Conservation (phyloP, 2,888 invertebrate species). For the Argyresthia goedartella region DNA sequence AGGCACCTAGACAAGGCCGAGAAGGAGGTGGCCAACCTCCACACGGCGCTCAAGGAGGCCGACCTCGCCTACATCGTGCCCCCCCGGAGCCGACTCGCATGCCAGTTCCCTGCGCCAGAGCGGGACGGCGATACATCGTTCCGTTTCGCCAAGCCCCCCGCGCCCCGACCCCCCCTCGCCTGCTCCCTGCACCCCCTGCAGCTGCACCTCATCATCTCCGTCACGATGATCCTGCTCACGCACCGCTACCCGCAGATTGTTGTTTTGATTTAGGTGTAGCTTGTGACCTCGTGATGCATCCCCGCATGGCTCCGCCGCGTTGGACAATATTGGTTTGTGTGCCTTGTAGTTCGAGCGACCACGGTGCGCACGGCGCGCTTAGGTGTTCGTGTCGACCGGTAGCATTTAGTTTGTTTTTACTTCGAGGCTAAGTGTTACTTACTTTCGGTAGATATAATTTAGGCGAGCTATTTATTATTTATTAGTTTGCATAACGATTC, state of each 20-base stretch:
- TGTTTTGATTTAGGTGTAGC: constrained; percentile 70
- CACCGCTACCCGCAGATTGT: constrained; percentile 77
- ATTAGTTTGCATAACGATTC: too few species aligned
- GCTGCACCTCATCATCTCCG: constrained; percentile 75
- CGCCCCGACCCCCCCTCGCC: constrained; percentile 42
- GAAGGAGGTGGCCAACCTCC: constrained; percentile 54
- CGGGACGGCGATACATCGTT: too few species aligned
- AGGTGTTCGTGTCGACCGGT: too few species aligned
- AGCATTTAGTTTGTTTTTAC: neutral
- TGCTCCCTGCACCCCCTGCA: constrained; percentile 77
- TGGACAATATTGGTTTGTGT: constrained; percentile 46
- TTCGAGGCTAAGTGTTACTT: neutral
- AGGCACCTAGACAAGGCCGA: constrained; percentile 54
- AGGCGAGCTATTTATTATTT: too few species aligned
- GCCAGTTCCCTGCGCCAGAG: constrained; percentile 13
- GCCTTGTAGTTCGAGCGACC: constrained; percentile 36
- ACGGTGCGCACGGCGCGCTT: constrained; percentile 15
- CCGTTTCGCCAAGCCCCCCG: constrained; percentile 59
- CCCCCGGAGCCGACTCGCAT: constrained; percentile 43
- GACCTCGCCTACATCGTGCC: constrained; percentile 42
- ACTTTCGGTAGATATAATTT: too few species aligned
- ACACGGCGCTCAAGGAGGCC: constrained; percentile 40
- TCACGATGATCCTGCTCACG: constrained; percentile 75
- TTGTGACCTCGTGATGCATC: constrained; percentile 33
- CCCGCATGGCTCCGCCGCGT: constrained; percentile 25